Conservation (phyloP, 2,113 vertebrate species). For the Sakesphorus luctuosus region DNA sequence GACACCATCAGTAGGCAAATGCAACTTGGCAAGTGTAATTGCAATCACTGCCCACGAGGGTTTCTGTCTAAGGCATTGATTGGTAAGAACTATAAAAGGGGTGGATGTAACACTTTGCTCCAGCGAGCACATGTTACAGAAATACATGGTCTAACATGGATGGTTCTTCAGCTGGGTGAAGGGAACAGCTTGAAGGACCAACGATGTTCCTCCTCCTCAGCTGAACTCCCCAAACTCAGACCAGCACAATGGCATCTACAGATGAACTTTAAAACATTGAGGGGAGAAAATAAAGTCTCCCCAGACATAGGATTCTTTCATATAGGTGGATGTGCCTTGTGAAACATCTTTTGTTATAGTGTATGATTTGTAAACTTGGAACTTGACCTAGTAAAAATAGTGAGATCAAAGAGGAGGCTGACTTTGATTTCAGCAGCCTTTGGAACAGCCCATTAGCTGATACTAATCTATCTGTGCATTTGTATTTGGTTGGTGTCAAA, state of each 20-base stretch:
- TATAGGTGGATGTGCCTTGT: not conserved
- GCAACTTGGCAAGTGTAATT: not conserved
- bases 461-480: not conserved
- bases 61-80: not conserved
- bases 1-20: not conserved
- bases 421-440: slow-evolving; percentile 32
- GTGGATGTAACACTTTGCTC: not conserved
- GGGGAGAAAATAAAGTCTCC: not conserved
- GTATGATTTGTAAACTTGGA: slow-evolving; percentile 23
- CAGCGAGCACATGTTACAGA: not conserved
- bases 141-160: not conserved
- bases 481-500: slow-evolving; percentile 30
- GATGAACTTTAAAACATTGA: not conserved
- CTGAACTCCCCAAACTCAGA: not conserved
- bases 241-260: not conserved
- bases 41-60: not conserved
- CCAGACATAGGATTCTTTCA: slow-evolving; percentile 4
- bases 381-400: slow-evolving; percentile 1
- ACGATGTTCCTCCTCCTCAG: not conserved
- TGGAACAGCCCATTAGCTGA: slow-evolving; percentile 22
- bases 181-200: not conserved
- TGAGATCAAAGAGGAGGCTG: slow-evolving; percentile 30
- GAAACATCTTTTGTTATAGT: slow-evolving; percentile 35
- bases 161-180: not conserved
- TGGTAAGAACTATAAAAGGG: not conserved